Evolutionary conservation across 2,113 vertebrate species (phyloP).

Genomic region (Gasterosteus nipponicus): DNA sequence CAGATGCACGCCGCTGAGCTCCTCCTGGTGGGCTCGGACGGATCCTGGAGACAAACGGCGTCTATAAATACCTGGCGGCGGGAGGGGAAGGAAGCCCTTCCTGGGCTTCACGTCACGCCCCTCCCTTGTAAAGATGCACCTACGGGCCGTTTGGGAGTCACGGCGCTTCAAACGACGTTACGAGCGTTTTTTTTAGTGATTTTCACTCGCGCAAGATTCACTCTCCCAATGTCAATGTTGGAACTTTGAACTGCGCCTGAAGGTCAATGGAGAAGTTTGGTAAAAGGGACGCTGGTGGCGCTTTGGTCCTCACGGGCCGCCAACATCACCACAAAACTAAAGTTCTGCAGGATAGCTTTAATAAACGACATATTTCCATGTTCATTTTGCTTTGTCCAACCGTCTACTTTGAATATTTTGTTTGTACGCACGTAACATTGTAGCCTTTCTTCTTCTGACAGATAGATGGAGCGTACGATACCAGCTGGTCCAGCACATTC

Average conservation of each 20-base stretch:
- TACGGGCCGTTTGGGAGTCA: neutral
- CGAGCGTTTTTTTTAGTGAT: neutral
- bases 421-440: neutral
- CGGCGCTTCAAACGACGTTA: neutral
- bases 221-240: too few species aligned
- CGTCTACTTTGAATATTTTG: neutral
- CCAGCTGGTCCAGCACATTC: neutral
- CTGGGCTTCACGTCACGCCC: slow-evolving; percentile 55
- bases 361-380: neutral
- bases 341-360: neutral
- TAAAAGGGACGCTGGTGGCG: neutral
- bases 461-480: neutral
- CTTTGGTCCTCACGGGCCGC: neutral
- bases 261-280: neutral
- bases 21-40: slow-evolving; percentile 72
- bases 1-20: slow-evolving; percentile 68
- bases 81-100: slow-evolving; percentile 77
- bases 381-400: neutral
- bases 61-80: slow-evolving; percentile 75
- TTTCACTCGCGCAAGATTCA: neutral
- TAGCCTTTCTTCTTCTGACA: neutral
- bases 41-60: slow-evolving; percentile 58
- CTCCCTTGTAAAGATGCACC: slow-evolving; percentile 13
- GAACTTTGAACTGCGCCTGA: neutral
- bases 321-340: neutral